phyloP scores from a whole-genome alignment of 2,888 invertebrate genomes.

The Lampropteryx suffumata region DNA sequence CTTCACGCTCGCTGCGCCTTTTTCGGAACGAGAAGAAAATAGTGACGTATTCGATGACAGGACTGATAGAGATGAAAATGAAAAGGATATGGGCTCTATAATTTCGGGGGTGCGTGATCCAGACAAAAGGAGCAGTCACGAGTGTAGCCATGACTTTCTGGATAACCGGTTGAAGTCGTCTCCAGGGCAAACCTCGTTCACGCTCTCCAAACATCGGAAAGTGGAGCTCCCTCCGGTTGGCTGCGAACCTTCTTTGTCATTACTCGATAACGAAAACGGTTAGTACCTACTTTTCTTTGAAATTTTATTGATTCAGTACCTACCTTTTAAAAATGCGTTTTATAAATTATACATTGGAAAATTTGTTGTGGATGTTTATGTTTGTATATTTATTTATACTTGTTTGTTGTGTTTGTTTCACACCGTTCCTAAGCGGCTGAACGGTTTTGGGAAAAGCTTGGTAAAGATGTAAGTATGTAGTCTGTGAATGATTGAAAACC shows the following conservation, averaged over 20 bases:
- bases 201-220: conserved; percentile 83
- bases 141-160: conserved; percentile 71
- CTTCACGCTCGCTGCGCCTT: conserved; percentile 57
- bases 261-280: conserved; percentile 70
- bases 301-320: too few relatives aligned
- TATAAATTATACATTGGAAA: too few relatives aligned
- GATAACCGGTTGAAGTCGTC: conserved; percentile 73
- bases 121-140: conserved; percentile 56
- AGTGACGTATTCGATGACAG: conserved; percentile 68
- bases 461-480: too few relatives aligned
- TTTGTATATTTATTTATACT: too few relatives aligned
- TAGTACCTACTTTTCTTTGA: conserved; percentile 35
- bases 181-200: conserved; percentile 79
- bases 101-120: conserved; percentile 60
- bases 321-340: too few relatives aligned
- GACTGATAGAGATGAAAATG: conserved; percentile 66
- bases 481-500: too few relatives aligned
- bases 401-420: too few relatives aligned
- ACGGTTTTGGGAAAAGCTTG: too few relatives aligned
- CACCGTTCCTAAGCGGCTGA: too few relatives aligned
- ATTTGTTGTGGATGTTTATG: too few relatives aligned
- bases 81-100: conserved; percentile 73
- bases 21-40: conserved; percentile 68
- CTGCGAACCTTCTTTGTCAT: conserved; percentile 58
- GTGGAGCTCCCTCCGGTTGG: conserved; percentile 82